phyloP scores from a whole-genome alignment of 2,888 invertebrate genomes.

The Dione vanillae region DNA sequence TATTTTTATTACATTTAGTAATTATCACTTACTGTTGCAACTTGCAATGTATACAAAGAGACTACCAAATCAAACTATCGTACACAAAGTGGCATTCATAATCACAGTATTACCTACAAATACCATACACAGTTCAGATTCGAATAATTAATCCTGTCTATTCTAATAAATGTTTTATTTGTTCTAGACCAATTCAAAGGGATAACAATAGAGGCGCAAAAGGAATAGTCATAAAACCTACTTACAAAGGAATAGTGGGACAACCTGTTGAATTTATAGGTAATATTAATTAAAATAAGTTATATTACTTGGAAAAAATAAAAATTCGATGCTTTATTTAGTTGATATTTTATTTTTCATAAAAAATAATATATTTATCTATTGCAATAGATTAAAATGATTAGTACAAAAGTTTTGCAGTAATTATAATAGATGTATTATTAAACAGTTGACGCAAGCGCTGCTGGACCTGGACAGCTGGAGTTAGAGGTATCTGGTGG shows the following conservation, averaged over 20 bases:
- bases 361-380: too few relatives aligned
- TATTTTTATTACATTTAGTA: too few relatives aligned
- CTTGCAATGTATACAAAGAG: too few relatives aligned
- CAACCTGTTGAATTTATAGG: constrained; percentile 98
- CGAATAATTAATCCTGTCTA: constrained; percentile 18
- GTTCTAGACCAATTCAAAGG: constrained; percentile 79
- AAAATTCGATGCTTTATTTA: too few relatives aligned
- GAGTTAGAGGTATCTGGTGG: constrained; percentile 94
- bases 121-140: constrained; percentile 3
- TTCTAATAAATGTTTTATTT: constrained; percentile 46
- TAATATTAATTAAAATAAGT: constrained; percentile 60
- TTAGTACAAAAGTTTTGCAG: neutral
- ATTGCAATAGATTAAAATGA: too few relatives aligned
- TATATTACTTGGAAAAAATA: neutral
- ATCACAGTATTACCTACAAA: constrained; percentile 21
- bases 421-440: neutral
- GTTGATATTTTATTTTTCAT: too few relatives aligned
- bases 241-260: constrained; percentile 91
- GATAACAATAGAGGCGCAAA: constrained; percentile 91
- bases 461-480: constrained; percentile 97
- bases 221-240: constrained; percentile 92
- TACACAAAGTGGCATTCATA: neutral
- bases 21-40: too few relatives aligned
- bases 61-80: neutral
- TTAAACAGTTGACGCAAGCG: constrained; percentile 93